These are phyloP conservation scores for Ostrea denselamellosa DNA, from an alignment of 1,140 invertebrate genomes.

Conservation along the genomic window DNA sequence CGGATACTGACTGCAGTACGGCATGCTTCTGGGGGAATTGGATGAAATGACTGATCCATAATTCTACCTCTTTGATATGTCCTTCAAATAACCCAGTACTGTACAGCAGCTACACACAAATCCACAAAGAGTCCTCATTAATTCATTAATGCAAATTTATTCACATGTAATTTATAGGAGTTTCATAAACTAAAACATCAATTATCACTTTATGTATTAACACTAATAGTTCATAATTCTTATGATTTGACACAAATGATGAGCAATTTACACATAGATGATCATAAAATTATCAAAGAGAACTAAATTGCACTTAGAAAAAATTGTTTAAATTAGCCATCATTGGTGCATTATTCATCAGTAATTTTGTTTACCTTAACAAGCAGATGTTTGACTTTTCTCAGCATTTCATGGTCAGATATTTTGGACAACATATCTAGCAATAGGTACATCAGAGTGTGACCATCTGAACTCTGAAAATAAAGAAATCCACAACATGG, in stretches of 20 bases:
- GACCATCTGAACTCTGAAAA: slow-evolving; percentile 52
- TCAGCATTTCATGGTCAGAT: slow-evolving; percentile 2
- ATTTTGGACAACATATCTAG: slow-evolving; percentile 56
- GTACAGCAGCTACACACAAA: slow-evolving; percentile 49
- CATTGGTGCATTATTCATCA: background rate
- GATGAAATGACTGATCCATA: slow-evolving; percentile 59
- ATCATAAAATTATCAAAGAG: too few relatives aligned
- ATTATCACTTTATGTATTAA: too few relatives aligned
- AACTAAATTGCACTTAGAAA: too few relatives aligned
- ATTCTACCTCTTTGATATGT: slow-evolving; percentile 51
- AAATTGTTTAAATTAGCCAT: too few relatives aligned
- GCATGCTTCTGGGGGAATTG: background rate
- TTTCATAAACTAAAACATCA: too few relatives aligned
- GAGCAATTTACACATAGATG: too few relatives aligned
- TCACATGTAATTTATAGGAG: too few relatives aligned
- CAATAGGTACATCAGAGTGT: slow-evolving; percentile 58
- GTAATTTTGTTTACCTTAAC: slow-evolving; percentile 48
- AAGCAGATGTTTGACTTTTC: slow-evolving; percentile 49
- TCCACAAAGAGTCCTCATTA: background rate
- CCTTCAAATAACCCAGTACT: slow-evolving; percentile 60
- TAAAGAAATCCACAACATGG: background rate
- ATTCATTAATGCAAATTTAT: background rate
- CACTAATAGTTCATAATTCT: too few relatives aligned
- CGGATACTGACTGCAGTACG: slow-evolving; percentile 54
- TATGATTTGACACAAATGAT: too few relatives aligned